phyloP scores from a whole-genome alignment of 2,888 invertebrate genomes.

The Nebria brevicollis region DNA sequence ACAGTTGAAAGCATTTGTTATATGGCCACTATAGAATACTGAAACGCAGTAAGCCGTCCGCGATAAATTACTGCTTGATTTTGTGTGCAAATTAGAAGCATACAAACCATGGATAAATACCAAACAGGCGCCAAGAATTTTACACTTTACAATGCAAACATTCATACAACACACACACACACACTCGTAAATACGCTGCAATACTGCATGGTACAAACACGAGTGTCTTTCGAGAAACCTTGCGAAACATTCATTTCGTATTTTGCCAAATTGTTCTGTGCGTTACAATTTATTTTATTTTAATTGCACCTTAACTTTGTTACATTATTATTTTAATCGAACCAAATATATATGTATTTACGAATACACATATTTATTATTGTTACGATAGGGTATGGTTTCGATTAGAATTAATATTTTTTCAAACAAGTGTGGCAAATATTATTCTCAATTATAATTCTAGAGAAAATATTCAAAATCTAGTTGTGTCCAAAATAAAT shows the following conservation, averaged over 20 bases:
- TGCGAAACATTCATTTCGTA: neutral
- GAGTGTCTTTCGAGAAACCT: neutral
- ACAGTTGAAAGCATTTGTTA: neutral
- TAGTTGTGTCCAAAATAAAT: no score
- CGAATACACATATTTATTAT: no score
- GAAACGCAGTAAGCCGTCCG: conserved; percentile 16
- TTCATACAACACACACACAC: neutral
- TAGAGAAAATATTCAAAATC: no score
- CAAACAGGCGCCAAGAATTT: neutral
- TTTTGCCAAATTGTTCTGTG: neutral
- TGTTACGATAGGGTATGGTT: no score
- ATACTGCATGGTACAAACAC: neutral
- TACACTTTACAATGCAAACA: conserved; percentile 1
- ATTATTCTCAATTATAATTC: no score
- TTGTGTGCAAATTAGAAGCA: conserved; percentile 21
- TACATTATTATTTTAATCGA: neutral
- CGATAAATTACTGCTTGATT: conserved; percentile 21
- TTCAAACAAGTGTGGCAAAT: no score
- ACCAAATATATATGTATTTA: neutral
- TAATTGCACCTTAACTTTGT: neutral
- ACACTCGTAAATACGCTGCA: neutral
- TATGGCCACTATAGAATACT: neutral
- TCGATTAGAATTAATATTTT: no score
- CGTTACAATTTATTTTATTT: neutral
- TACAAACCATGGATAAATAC: neutral